Base-by-base conservation (phyloP, 2,888 invertebrate genomes). In the Acleris cristana region DNA sequence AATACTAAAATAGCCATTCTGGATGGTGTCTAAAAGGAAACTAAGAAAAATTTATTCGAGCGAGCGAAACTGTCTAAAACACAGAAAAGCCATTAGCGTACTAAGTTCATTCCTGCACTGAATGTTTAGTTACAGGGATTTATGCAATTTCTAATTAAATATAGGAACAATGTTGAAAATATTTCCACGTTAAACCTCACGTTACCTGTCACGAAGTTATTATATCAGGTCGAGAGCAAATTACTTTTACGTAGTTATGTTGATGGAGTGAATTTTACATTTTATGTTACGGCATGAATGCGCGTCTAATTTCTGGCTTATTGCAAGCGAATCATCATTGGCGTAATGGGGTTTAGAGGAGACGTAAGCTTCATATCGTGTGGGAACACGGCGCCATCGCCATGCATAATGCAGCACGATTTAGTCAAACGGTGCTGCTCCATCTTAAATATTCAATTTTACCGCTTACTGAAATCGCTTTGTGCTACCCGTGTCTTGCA, bases 41-140 rank as follows among this genome's bases (percentile, higher is more conserved):
- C 23, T 45, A 66, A 66, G 64, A 64, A 68, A 72, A 70, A 64
- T 70, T 67, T 69, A 70, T 65, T 71, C 70, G 72, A 77, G 70
- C 73, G 76, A 77, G 73, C 72, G 77, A 80, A 79, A 80, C 78
- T 79, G 79, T 70, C 77, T 75, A 71, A 72, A 79, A 85, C 84
- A 86, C 79, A 80, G 82, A 79, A 85, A 82, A 76, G 74, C 81
- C 85, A 87, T 87, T 88, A 85, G 78, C 67, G 71, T 73, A 69
- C 66, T 65, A 74, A 66, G 21, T 57, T 26, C 30, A 34, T 61
- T 51, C 40, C 34, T 19, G 21, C 44, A 14, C 45, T 61, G 52
- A 61, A 52, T 62, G 26, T 49, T 63, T 51, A 51, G 23, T 30
- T 45, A 44, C 48, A n/a, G 48, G 18, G 23, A 48, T 26, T 23